Base-by-base conservation (phyloP, 2,888 invertebrate genomes). In the Trilocha varians region DNA sequence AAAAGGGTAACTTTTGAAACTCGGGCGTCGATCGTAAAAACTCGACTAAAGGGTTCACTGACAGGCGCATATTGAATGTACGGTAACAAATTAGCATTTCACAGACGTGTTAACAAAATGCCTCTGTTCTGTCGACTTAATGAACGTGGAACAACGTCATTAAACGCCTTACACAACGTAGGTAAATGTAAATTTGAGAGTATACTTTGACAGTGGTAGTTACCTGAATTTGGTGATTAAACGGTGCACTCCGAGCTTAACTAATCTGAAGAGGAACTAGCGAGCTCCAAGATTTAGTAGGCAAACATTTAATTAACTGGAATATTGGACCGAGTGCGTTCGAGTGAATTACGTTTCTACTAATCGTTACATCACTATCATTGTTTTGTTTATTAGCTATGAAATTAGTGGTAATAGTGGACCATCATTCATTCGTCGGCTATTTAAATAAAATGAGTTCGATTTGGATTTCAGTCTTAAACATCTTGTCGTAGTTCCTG, bases 21-120 rank as follows among this genome's bases (percentile, higher is more conserved):
- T 59, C 61, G 52, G 49, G 57, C 57, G 56, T 51, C 34, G 48
- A 47, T 55, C 50, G 60, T 59, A 72, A 79, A 78, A 78, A 76
- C 65, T 71, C 64, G 65, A 62, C 56, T 62, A 65, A 71, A 69
- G 70, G 69, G 65, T 62, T 67, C 60, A 53, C 50, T 59, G 62
- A 70, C 74, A 69, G 57, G 67, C 66, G 59, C 64, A 79, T 83
- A 84, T 85, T 79, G 83, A 66, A 60, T 73, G 72, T 75, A 70
- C 72, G 64, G 67, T 65, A 64, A 68, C 61, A 67, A 73, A 85
- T 85, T 84, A 78, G 80, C 85, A 85, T 84, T 69, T 78, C 78
- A 84, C 65, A 79, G 79, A 72, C 71, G 62, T 61, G 75, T 64
- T 69, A 42, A 74, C 75, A 73, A 76, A 76, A 78, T 73, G 66